Evolutionary conservation across 2,888 invertebrate species (phyloP).

Genomic region (Syrphus vitripennis): DNA sequence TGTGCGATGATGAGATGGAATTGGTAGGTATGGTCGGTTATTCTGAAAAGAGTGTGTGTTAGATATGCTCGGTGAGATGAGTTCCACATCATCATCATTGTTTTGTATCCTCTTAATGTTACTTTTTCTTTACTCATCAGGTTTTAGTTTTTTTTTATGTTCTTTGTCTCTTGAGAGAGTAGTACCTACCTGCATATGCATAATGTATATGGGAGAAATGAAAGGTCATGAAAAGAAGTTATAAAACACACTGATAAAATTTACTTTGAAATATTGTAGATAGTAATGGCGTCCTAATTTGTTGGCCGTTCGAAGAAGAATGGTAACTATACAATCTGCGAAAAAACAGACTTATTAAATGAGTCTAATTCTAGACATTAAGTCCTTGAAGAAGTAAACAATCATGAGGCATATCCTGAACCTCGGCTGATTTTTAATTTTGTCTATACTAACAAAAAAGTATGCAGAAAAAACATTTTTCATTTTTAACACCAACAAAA

Average conservation of each 20-base stretch:
- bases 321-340: constrained; percentile 45
- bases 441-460: too few relatives aligned
- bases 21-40: background rate
- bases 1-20: constrained; percentile 44
- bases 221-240: background rate
- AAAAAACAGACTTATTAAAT: constrained; percentile 10
- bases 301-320: constrained; percentile 1
- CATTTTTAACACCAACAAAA: too few relatives aligned
- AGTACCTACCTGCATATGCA: background rate
- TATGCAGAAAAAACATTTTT: too few relatives aligned
- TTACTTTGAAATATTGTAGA: background rate
- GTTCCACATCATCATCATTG: constrained; percentile 11
- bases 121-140: constrained; percentile 49
- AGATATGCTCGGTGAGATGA: background rate
- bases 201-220: background rate
- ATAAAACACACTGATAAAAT: background rate
- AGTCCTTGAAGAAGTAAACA: background rate
- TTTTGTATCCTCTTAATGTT: constrained; percentile 28
- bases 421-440: too few relatives aligned
- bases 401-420: constrained; percentile 22
- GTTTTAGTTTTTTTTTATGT: background rate
- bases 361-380: too few relatives aligned
- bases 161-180: background rate
- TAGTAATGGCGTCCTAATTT: background rate
- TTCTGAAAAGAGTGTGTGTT: background rate